Base-by-base conservation (phyloP, 2,797 vertebrate species). In the Morus bassanus region DNA sequence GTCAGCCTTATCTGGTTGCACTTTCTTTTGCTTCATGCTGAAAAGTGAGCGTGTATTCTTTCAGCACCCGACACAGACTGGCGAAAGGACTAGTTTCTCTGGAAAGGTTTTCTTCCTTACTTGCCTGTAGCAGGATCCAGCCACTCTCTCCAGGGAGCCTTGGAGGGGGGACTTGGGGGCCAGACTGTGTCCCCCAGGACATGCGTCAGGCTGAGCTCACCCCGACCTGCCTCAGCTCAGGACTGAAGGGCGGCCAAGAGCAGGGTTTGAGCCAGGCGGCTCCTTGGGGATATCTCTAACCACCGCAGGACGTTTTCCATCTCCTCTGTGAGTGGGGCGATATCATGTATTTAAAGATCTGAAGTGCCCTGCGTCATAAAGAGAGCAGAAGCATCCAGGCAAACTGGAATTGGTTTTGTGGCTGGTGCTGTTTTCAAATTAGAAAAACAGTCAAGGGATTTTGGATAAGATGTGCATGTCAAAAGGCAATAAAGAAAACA, bases 401-500 rank as follows among this genome's bases (percentile, higher is more conserved):
- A 87, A 84, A 76, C 67, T 8, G 1, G 76, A 74, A 54, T 0
- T 82, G 80, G 19, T 69, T 94, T 94, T 85, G 83, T 87, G 67
- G 61, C 84, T 67, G 65, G 56, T 76, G 57, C 88, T 89, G 91
- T 51, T 93, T 95, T 91, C 91, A 60, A 90, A 84, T 76, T 72
- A 87, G 67, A 95, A 95, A 96, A 93, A 81, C 69, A 89, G 87
- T 91, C 83, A 35, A 88, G 77, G 76, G 85, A 59, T 95, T 76
- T 94, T 0, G 12, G 88, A 41, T 79, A 80, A 93, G 92, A 93
- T 81, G 93, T 69, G 78, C 78, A 43, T 69, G 92, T 92, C 85
- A 93, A 83, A 89, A 93, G 43, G 82, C 88, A 95, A 70, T 94
- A 96, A 95, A 89, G 88, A 91, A 96, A 97, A 96, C 91, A 96